Percentiles rank a stretch among this genome's conserved stretches.
Evolutionary conservation across 2,888 invertebrate species (phyloP).

Genomic region (Alcis repandata): DNA sequence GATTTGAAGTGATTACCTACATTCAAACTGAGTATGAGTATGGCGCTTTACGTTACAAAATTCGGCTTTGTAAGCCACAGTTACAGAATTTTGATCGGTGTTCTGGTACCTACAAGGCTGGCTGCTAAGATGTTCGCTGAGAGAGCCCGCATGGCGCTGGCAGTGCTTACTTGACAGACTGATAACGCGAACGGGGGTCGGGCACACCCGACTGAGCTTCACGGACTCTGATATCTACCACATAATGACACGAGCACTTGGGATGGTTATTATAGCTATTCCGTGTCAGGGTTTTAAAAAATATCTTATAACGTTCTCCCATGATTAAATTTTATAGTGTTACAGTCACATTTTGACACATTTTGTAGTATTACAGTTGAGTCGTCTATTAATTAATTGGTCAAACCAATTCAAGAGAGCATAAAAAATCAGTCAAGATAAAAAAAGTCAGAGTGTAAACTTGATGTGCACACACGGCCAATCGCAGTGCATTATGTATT

Average conservation of each 20-base stretch:
- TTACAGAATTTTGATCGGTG: background rate
- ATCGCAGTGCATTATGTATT: too few relatives aligned
- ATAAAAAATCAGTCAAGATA: too few relatives aligned
- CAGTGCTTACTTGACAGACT: conserved; percentile 33
- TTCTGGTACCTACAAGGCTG: background rate
- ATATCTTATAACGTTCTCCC: background rate
- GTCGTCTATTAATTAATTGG: too few relatives aligned
- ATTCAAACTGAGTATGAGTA: background rate
- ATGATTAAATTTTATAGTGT: background rate
- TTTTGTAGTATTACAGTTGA: background rate
- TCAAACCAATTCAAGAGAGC: too few relatives aligned
- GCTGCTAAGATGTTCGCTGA: conserved; percentile 13
- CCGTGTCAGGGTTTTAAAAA: background rate
- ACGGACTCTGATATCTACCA: conserved; percentile 5
- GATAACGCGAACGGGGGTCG: conserved; percentile 23
- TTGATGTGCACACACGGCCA: too few relatives aligned
- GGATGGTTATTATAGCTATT: background rate
- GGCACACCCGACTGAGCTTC: conserved; percentile 22
- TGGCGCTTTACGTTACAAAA: too few relatives aligned
- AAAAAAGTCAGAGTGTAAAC: too few relatives aligned
- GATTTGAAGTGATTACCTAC: background rate
- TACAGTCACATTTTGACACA: background rate
- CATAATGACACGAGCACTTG: background rate
- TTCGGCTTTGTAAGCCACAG: background rate
- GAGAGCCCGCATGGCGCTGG: conserved; percentile 30